Evolutionary conservation across 2,113 vertebrate genomes (phyloP), one percentile per base, ranked within the genome.

Genomic region (Nasalis larvatus): DNA sequence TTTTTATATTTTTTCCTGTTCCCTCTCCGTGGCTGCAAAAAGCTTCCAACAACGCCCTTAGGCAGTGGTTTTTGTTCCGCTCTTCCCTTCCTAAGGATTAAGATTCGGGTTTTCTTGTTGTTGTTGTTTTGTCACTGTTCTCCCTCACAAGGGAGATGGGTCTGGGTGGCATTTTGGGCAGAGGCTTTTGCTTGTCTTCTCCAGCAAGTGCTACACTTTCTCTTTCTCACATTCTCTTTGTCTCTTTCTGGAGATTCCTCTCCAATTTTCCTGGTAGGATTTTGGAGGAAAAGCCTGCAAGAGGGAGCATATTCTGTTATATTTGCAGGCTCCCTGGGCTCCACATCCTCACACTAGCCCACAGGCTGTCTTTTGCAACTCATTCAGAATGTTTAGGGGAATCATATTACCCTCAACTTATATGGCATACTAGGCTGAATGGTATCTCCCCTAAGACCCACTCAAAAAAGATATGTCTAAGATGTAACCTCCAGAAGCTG

Each of bases 361-460:
- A 32, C 32, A 5, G 8, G 13, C 49, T 45, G 4, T 35, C 23
- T 81, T 23, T 6, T 69, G 37, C 25, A 81, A 52, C 13, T 42
- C 13, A 56, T 60, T n/a, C 17, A 68, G 45, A 74, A 69, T 20
- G 10, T 27, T 52, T 71, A 35, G 27, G 10, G 35, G 52, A 74
- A 60, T 54, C 45, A 20, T 16, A 14, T 40, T 58, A 40, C 9
- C 3, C 8, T 49, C 47, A 58, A 11, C 23, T 66, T 42, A 3
- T n/a, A 12, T 25, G 21, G 6, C 68, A 9, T 21, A 23, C 35
- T 73, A 52, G 17, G 25, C 63, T 58, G 52, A 73, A 82, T 3
- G 4, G 20, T 60, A 13, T 25, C 16, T 30, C n/a, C 6, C 12
- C 13, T 27, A 10, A 32, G 4, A 45, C 9, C 3, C 5, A 3